Base-by-base conservation (phyloP, 2,113 vertebrate genomes). In the Aythya baeri region DNA sequence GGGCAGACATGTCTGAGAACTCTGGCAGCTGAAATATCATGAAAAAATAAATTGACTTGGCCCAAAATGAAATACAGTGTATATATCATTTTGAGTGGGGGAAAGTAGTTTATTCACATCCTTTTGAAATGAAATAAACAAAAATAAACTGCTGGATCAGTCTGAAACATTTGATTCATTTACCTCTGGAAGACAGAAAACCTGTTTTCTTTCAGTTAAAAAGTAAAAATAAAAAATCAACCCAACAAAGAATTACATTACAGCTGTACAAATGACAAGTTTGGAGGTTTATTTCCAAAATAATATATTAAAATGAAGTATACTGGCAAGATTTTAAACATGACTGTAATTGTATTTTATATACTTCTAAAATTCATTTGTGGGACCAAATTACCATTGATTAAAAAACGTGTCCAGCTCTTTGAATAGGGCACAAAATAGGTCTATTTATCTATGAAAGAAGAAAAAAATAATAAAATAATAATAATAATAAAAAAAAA, bases 311-410 rank as follows among this genome's bases (percentile, higher is more conserved):
- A 61, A 59, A 59, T 17, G 0, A 83, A 61, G 2, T 32, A 4
- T 50, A 63, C 41, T 72, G 67, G 3, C 12, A 87, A 82, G 74
- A 31, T 17, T 11, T 32, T 4, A 46, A 80, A 36, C 4, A 44
- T 58, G 62, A 44, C 36, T 62, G 1, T 34, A 20, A 2, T 38
- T 44, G 3, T 7, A 65, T 83, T 62, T 66, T 77, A 16, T 61
- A 52, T 54, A 6, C 3, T 1, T 62, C 8, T 66, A 21, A 70
- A 91, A 61, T 55, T 23, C 1, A 7, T 55, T 88, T 73, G 58
- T 44, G 10, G 3, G 17, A n/a, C 4, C 2, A 32, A 74, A 63
- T 31, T 50, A 0, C 3, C 3, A 9, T 16, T 44, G 55, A n/a
- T 27, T 44, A 23, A 68, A 91, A 80, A 66, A 27, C 31, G 13